Evolutionary conservation across 2,113 vertebrate genomes (phyloP).

Genomic region (Tragelaphus imberbis): DNA sequence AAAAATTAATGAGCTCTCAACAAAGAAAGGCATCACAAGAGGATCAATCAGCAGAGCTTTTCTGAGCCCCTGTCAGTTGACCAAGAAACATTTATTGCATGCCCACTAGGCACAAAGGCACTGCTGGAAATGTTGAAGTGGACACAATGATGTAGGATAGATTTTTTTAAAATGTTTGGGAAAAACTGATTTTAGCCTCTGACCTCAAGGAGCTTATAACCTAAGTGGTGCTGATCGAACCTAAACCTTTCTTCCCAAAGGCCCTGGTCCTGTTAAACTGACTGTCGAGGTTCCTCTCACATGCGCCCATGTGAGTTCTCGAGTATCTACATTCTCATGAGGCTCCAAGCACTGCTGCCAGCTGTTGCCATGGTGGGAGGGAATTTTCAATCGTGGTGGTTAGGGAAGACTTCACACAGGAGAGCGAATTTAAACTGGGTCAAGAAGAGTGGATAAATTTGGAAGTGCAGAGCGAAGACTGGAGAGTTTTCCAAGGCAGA

Average conservation of each 20-base stretch:
- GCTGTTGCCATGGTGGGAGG: neutral
- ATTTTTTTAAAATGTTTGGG: neutral
- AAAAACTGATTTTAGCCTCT: neutral
- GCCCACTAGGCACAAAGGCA: neutral
- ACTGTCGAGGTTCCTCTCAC: neutral
- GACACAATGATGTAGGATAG: neutral
- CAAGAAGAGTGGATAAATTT: neutral
- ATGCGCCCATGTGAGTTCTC: neutral
- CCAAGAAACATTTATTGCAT: neutral
- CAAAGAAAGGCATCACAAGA: neutral
- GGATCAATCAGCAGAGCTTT: neutral
- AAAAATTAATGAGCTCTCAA: conserved; percentile 22
- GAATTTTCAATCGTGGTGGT: neutral
- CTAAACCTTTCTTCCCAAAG: neutral
- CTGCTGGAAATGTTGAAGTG: neutral
- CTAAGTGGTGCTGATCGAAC: neutral
- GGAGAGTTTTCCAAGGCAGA: neutral
- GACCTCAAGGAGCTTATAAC: neutral
- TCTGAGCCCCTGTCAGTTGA: neutral
- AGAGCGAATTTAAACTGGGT: neutral
- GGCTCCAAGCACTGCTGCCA: neutral
- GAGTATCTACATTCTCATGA: rapidly evolving
- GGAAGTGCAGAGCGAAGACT: neutral
- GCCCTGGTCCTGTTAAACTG: neutral
- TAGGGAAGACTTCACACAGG: neutral